Evolutionary conservation across 2,797 vertebrate species (phyloP), one percentile per base, ranked within the genome.

Genomic region (Crocodylus rhombifer): DNA sequence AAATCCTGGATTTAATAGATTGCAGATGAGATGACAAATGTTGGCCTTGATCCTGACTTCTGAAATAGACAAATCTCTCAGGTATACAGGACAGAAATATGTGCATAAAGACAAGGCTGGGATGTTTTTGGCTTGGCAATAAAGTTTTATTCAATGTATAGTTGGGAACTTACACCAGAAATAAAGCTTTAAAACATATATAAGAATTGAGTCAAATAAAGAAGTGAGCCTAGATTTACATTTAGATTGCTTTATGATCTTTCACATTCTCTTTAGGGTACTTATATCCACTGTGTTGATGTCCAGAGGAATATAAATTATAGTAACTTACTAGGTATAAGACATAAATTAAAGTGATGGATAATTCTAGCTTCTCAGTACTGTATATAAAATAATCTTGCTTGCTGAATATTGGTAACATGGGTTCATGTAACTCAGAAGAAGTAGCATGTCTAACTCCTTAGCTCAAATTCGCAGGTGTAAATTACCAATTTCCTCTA

Each of bases 271-370:
- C 33, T 82, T 67, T 42, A 87, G 83, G 73, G 60, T 87, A 77
- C 17, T 8, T 23, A 5, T 61, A 30, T 26, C 62, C 33, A 71
- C 33, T 36, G 12, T 71, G 90, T 36, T 69, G 78, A 82, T 74
- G 64, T 30, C 91, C 92, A 76, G 33, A 84, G 64, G 92, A 82
- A 7, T 28, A 84, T 94, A 57, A 95, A 90, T 76, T 51, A 58
- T 11, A 56, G 64, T 90, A 80, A 77, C 78, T 57, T 64, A 58
- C 0, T 42, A 87, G 7, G 51, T 91, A 92, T 95, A 89, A 93
- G 79, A 42, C 79, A 51, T 90, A 65, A 82, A 75, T 93, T 95
- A 82, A 92, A 95, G 73, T 80, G 86, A 51, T 51, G 76, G 58
- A 15, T 95, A 55, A 86, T 94, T 90, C 84, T 91, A 92, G 25